Base-by-base conservation (phyloP, 2,888 invertebrate species). In the Ferrisia virgata region DNA sequence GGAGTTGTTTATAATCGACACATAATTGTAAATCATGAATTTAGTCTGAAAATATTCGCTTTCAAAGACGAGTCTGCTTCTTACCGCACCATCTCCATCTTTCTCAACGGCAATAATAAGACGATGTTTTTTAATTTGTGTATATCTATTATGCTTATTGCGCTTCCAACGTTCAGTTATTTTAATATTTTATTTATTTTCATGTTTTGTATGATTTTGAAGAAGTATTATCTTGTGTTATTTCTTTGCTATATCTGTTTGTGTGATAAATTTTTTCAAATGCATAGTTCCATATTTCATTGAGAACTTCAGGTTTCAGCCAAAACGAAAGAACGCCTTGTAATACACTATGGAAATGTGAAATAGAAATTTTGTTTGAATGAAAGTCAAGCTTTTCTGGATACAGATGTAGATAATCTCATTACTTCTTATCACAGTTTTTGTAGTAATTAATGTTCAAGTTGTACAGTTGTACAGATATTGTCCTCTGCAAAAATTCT, bases 21-120 rank as follows among this genome's bases (percentile, higher is more conserved):
- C 5, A 72, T 72, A 72, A 72, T 72, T 72, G 72, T 72, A 72
- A 72, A 72, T 72, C 72, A 72, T 72, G 72, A 72, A 72, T 72
- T 31, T 72, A 72, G 33, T 33, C 33, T 72, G 72, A 72, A 72
- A 72, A 31, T 31, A 72, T 72, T 72, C 13, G 18, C 33, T 72
- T 47, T 72, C 28, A 33, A 11, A 33, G 33, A 58, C 33, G 31
- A 72, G 72, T 72, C 72, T 58, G 47, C 47, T 47, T 47, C 47
- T 47, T n/a, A 6, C 47, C n/a, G n/a, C n/a, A n/a, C n/a, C n/a
- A n/a, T n/a, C n/a, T n/a, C n/a, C 47, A n/a, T n/a, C 25, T 58
- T 25, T 25, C 58, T 58, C 22, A 39, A 39, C n/a, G 47, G 47
- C 47, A 47, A 47, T 47, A 47, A 47, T 47, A 47, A 47, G 15